A percentile compares a stretch with the other conserved stretches of the same genome.
phyloP scores from a whole-genome alignment of 2,888 invertebrate species.

The Cheilosia soror region DNA sequence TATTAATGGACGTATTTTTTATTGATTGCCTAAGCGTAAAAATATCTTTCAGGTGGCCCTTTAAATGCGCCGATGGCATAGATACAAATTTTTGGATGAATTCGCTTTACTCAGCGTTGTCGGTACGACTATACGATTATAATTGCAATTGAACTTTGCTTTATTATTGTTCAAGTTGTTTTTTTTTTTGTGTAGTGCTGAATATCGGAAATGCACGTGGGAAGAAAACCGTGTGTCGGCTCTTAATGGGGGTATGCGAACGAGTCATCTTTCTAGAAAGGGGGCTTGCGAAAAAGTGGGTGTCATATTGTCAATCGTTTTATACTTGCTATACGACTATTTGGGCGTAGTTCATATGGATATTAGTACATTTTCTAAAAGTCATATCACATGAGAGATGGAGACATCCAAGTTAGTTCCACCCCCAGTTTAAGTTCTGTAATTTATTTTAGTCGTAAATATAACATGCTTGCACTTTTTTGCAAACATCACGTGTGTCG shows the following conservation, averaged over 20 bases:
- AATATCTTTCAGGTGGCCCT: constrained; percentile 68
- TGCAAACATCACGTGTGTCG: no score
- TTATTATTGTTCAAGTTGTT: constrained; percentile 29
- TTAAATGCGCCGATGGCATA: constrained; percentile 58
- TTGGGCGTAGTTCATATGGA: neutral
- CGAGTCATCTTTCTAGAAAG: constrained; percentile 19
- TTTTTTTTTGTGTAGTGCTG: neutral
- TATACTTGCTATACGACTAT: neutral
- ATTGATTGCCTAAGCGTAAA: constrained; percentile 70
- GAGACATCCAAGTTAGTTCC: no score
- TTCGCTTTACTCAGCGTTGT: constrained; percentile 51
- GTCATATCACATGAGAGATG: no score
- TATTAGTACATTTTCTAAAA: no score
- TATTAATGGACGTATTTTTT: neutral
- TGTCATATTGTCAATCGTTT: neutral
- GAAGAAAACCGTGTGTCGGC: constrained; percentile 67
- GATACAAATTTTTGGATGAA: constrained; percentile 34
- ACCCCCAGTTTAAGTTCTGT: no score
- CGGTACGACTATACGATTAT: constrained; percentile 5
- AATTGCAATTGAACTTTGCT: constrained; percentile 62
- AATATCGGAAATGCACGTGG: constrained; percentile 70
- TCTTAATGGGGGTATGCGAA: constrained; percentile 20
- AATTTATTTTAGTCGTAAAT: no score
- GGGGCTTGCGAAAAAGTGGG: constrained; percentile 12
- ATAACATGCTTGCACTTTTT: no score